Percentiles rank a stretch among this genome's conserved stretches.
phyloP scores from a whole-genome alignment of 2,888 invertebrate genomes.

The Andrena bucephala region DNA sequence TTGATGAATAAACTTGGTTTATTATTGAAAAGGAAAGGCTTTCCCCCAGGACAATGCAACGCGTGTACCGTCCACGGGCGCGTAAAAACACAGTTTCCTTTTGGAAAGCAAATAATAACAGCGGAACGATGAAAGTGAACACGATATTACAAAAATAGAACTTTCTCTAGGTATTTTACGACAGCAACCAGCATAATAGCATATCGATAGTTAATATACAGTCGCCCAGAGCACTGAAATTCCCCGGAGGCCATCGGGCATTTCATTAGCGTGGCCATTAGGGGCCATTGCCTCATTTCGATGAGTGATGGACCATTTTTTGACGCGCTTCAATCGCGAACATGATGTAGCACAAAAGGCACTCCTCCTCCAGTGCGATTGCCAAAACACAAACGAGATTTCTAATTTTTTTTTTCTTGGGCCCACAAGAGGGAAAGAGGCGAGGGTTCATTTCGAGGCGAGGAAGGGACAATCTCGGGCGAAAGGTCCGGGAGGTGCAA shows the following conservation, averaged over 20 bases:
- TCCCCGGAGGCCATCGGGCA: neutral
- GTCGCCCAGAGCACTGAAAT: conserved; percentile 20
- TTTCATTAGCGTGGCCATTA: conserved; percentile 29
- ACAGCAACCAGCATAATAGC: neutral
- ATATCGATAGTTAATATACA: conserved; percentile 19
- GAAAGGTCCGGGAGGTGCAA: neutral
- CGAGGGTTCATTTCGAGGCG: neutral
- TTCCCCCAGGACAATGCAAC: conserved; percentile 28
- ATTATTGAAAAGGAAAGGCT: conserved; percentile 19
- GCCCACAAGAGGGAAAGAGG: neutral
- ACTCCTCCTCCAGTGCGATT: neutral
- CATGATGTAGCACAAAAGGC: neutral
- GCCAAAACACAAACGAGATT: neutral
- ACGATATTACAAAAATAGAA: conserved; percentile 33
- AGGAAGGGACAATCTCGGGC: neutral
- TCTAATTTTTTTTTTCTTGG: neutral
- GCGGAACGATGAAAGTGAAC: conserved; percentile 51
- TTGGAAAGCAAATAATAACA: conserved; percentile 59
- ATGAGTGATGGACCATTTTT: conserved; percentile 23
- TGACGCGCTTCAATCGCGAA: neutral
- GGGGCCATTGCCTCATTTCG: conserved; percentile 41
- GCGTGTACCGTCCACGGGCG: neutral
- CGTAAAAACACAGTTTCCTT: conserved; percentile 47
- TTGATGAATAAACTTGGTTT: neutral
- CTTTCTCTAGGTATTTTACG: conserved; percentile 48